Evolutionary conservation across 2,797 vertebrate species (phyloP).

Genomic region (Enteromius anoplus): DNA sequence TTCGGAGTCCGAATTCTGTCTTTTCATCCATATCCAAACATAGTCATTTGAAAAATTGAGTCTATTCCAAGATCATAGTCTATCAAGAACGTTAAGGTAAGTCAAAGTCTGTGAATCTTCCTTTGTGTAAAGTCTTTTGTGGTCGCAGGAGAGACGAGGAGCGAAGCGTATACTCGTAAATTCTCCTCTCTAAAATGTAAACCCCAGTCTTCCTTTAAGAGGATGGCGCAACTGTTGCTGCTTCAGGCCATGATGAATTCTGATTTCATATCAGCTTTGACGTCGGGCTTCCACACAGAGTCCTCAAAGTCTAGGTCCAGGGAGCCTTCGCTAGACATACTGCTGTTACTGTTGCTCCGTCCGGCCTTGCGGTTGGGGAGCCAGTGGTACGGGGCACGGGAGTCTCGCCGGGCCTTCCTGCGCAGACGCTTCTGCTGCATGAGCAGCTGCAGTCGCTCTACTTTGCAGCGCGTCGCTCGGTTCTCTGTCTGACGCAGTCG

Average conservation of each 20-base stretch:
- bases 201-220: slow-evolving; percentile 53
- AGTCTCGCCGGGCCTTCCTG: slow-evolving; percentile 91
- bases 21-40: slow-evolving; percentile 66
- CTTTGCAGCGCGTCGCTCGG: slow-evolving; percentile 95
- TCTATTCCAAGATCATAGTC: slow-evolving; percentile 62
- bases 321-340: slow-evolving; percentile 89
- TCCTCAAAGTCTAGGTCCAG: slow-evolving; percentile 97
- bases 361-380: slow-evolving; percentile 90
- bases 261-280: slow-evolving; percentile 94
- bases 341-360: slow-evolving; percentile 92
- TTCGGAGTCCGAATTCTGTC: slow-evolving; percentile 59
- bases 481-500: slow-evolving; percentile 95
- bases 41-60: slow-evolving; percentile 64
- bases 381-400: slow-evolving; percentile 91
- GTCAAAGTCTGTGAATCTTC: slow-evolving; percentile 62
- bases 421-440: slow-evolving; percentile 96
- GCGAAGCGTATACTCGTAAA: slow-evolving; percentile 29
- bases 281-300: slow-evolving; percentile 95
- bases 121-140: slow-evolving; percentile 55
- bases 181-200: slow-evolving; percentile 63
- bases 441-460: slow-evolving; percentile 94
- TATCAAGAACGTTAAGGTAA: slow-evolving; percentile 64
- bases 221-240: neutral
- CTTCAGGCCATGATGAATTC: slow-evolving; percentile 93
- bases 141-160: slow-evolving; percentile 46